Conservation (phyloP, 2,797 vertebrate genomes). For the Denticeps clupeoides region DNA sequence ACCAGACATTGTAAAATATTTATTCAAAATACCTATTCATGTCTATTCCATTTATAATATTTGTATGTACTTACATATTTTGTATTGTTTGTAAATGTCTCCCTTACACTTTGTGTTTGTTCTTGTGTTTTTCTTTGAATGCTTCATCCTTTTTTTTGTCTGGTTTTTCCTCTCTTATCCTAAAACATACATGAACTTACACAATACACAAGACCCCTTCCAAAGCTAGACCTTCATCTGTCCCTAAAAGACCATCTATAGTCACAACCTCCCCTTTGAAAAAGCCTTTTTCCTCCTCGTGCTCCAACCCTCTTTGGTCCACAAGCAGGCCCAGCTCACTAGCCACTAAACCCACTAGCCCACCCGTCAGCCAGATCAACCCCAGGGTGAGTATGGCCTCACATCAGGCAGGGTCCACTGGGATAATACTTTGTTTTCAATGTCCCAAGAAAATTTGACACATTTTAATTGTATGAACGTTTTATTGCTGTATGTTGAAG, state of each 20-base stretch:
- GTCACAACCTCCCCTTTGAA: constrained; percentile 59
- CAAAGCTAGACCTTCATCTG: constrained; percentile 53
- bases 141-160: no score
- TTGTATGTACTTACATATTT: neutral
- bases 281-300: constrained; percentile 41
- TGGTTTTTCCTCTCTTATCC: constrained; percentile 21
- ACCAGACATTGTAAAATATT: neutral
- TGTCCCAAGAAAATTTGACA: no score
- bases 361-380: constrained; percentile 37
- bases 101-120: neutral
- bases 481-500: no score
- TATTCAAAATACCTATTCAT: neutral
- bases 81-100: neutral
- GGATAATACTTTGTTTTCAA: no score
- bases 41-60: neutral
- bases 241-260: constrained; percentile 49
- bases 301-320: constrained; percentile 24
- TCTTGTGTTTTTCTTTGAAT: constrained; percentile 1
- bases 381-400: constrained; percentile 53
- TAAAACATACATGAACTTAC: neutral
- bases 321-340: constrained; percentile 39
- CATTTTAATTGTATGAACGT: no score
- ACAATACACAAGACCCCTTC: constrained; percentile 36
- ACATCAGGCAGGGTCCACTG: no score
- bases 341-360: constrained; percentile 43